Percentiles rank a stretch among this genome's conserved stretches.
phyloP scores from a whole-genome alignment of 2,888 invertebrate species.

The Odontocolon sp. region DNA sequence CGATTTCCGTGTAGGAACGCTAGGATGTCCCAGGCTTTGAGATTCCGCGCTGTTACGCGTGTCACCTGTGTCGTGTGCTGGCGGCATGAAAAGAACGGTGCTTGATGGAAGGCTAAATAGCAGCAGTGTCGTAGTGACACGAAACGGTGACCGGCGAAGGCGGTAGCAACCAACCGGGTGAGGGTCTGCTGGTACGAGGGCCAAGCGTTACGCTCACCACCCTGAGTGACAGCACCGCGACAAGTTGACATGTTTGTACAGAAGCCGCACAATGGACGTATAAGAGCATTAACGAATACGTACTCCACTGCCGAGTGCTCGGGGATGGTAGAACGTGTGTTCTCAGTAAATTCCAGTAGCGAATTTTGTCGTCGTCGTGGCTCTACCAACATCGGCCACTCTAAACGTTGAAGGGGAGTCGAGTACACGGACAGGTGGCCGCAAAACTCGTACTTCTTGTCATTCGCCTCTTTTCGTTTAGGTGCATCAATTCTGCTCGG shows the following conservation, averaged over 20 bases:
- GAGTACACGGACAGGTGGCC: constrained; percentile 53
- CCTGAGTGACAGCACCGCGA: constrained; percentile 73
- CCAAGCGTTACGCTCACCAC: constrained; percentile 62
- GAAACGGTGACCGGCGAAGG: constrained; percentile 66
- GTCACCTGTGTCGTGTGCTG: constrained; percentile 52
- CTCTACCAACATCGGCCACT: constrained; percentile 50
- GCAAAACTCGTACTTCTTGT: constrained; percentile 43
- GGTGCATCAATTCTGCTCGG: no score
- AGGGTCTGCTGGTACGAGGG: constrained; percentile 55
- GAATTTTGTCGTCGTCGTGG: constrained; percentile 34
- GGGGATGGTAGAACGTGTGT: constrained; percentile 1
- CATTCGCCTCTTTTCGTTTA: no score
- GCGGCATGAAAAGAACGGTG: constrained; percentile 72
- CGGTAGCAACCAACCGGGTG: constrained; percentile 22
- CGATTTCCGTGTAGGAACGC: constrained; percentile 14
- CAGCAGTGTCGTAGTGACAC: constrained; percentile 70
- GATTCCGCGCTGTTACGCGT: constrained; percentile 14
- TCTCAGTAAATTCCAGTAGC: constrained; percentile 6
- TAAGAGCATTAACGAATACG: constrained; percentile 73
- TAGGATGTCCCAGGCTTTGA: constrained; percentile 16
- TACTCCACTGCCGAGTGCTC: constrained; percentile 46
- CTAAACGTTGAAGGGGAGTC: constrained; percentile 35
- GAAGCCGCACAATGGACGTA: constrained; percentile 73
- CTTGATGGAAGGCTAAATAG: constrained; percentile 75
- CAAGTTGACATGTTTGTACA: constrained; percentile 78